These are phyloP conservation scores for Saccostrea echinata DNA, from an alignment of 1,140 invertebrate species.

Conservation along the genomic window DNA sequence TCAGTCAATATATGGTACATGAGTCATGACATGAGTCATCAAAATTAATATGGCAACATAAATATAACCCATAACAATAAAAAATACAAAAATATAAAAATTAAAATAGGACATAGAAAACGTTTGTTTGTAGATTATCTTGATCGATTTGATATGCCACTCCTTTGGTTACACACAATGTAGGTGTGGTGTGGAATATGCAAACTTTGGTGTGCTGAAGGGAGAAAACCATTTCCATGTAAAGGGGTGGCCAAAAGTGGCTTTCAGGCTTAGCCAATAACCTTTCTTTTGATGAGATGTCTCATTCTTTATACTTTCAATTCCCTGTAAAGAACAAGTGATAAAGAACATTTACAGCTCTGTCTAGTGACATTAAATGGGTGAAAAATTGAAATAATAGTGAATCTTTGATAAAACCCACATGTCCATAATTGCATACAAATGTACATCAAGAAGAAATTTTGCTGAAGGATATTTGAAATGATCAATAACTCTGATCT, in stretches of 20 bases:
- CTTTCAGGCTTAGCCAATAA: conserved; percentile 95
- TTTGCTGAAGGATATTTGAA: background rate
- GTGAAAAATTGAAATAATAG: background rate
- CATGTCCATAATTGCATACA: background rate
- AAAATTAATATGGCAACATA: conserved; percentile 29
- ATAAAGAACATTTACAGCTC: background rate
- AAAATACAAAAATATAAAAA: conserved; percentile 27
- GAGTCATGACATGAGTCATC: background rate
- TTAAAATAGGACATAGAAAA: conserved; percentile 12
- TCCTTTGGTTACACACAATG: conserved; percentile 62
- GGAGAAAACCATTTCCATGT: conserved; percentile 96
- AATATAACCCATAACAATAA: conserved; percentile 13
- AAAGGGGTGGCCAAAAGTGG: conserved; percentile 94
- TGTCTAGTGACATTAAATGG: background rate
- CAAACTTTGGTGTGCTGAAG: conserved; percentile 82
- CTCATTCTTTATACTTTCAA: conserved; percentile 96
- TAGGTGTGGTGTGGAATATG: conserved; percentile 60
- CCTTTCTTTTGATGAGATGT: conserved; percentile 94
- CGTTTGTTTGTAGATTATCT: background rate
- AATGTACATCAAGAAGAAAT: background rate
- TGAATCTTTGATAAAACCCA: background rate
- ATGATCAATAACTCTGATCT: background rate
- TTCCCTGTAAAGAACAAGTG: conserved; percentile 85
- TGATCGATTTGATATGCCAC: background rate
- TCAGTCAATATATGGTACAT: background rate